Evolutionary conservation across 2,797 vertebrate species (phyloP), one percentile per base, ranked within the genome.

Genomic region (Phrynocephalus guinanensis): DNA sequence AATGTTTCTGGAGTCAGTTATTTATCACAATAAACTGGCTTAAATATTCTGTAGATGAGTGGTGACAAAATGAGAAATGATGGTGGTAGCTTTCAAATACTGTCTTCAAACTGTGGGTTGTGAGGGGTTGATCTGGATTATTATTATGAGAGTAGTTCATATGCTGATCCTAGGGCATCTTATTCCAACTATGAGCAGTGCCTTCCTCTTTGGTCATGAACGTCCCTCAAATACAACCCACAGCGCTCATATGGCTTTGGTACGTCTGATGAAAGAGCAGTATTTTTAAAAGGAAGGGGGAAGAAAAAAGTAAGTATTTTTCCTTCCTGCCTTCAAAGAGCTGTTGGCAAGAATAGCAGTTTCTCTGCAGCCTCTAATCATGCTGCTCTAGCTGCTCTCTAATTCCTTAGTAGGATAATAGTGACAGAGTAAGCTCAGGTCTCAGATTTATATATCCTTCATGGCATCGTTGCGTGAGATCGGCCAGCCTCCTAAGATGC

Each of bases 381-480:
- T 10, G 82, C 4, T 91, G 18, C 83, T 83, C 0, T 86, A 89
- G 78, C 72, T 83, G 85, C 50, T 79, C 60, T 50, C 70, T 63
- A 87, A 67, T 86, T 33, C 33, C 33, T 0, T 85, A 52, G n/a
- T 20, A 85, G 24, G 30, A 28, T 83, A 83, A 78, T 66, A 26
- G 22, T 66, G 48, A 82, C 2, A 24, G 75, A 28, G 38, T 20
- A 5, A 79, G 28, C 85, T 73, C 82, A 88, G 66, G 13, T 48
- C 60, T 82, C 90, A 80, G 85, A 89, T 85, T 90, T 72, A 50
- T 79, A 90, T 89, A 68, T 67, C 70, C 81, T 78, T 76, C 77
- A 52, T 86, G 50, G 24, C 10, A 77, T 13, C 80, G 72, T 60
- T 79, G 79, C 89, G 70, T 83, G 81, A 68, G 92, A 90, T 84